Conservation (phyloP, 2,113 vertebrate genomes). For the Macrotus californicus region DNA sequence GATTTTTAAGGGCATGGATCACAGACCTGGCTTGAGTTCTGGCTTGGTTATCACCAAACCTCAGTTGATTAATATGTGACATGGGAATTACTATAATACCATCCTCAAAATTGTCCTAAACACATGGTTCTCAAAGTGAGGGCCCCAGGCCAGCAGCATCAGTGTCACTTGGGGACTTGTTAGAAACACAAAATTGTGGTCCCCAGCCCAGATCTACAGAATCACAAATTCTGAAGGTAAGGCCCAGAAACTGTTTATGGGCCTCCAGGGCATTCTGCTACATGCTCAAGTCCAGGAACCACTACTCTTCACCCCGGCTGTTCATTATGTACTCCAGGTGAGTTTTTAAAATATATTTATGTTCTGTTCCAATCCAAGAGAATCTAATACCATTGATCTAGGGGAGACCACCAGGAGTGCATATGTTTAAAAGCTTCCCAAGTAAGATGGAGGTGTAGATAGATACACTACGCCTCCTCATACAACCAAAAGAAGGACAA, state of each 20-base stretch:
- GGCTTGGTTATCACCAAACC: not conserved
- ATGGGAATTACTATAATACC: not conserved
- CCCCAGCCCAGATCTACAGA: not conserved
- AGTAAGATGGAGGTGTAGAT: not conserved
- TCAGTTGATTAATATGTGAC: not conserved
- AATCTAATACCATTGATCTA: not conserved
- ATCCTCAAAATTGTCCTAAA: not conserved
- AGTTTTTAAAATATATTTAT: not conserved
- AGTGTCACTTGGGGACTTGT: not conserved
- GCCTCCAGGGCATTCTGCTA: not conserved
- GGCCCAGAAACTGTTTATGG: not conserved
- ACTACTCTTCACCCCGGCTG: not conserved
- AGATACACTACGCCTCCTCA: no score
- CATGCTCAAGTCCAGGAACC: fast-evolving
- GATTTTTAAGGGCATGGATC: not conserved
- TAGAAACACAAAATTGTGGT: not conserved
- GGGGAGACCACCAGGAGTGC: not conserved
- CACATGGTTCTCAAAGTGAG: not conserved
- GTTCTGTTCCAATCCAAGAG: not conserved
- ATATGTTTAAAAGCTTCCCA: not conserved
- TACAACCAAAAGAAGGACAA: no score
- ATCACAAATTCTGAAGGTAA: not conserved
- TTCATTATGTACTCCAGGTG: not conserved
- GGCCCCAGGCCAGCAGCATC: not conserved
- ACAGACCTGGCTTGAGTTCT: not conserved